Percentiles rank a stretch among this genome's conserved stretches.
Conservation (phyloP, 2,888 invertebrate species). For the Steinernema hermaphroditum region DNA sequence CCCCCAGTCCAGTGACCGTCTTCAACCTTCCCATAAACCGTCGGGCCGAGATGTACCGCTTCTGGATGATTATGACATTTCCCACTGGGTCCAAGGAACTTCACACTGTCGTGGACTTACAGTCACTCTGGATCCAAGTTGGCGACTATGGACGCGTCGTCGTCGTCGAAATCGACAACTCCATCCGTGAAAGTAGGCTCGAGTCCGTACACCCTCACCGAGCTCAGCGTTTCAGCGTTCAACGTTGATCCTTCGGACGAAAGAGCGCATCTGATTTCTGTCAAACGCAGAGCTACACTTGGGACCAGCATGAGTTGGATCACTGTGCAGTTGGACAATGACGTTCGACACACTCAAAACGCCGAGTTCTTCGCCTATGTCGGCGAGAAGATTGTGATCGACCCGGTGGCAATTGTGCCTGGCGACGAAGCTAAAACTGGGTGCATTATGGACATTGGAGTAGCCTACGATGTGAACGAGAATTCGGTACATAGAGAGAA, state of each 20-base stretch:
- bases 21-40: not conserved
- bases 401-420: not conserved
- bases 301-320: not conserved
- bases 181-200: not conserved
- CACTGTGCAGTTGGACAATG: slow-evolving; percentile 3
- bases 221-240: no score
- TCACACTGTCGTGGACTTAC: not conserved
- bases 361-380: not conserved
- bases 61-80: slow-evolving; percentile 4
- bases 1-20: not conserved
- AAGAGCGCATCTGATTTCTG: not conserved
- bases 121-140: not conserved
- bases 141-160: not conserved
- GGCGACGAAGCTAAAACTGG: not conserved
- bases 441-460: slow-evolving; percentile 13
- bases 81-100: not conserved
- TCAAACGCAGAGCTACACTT: not conserved
- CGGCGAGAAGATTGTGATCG: not conserved
- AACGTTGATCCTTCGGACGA: not conserved
- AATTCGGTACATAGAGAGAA: not conserved
- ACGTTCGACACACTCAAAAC: not conserved
- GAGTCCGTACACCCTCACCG: no score
- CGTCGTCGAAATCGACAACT: not conserved
- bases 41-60: not conserved
- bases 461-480: not conserved